phyloP scores from a whole-genome alignment of 2,888 invertebrate genomes.

The Graphium colonna region DNA sequence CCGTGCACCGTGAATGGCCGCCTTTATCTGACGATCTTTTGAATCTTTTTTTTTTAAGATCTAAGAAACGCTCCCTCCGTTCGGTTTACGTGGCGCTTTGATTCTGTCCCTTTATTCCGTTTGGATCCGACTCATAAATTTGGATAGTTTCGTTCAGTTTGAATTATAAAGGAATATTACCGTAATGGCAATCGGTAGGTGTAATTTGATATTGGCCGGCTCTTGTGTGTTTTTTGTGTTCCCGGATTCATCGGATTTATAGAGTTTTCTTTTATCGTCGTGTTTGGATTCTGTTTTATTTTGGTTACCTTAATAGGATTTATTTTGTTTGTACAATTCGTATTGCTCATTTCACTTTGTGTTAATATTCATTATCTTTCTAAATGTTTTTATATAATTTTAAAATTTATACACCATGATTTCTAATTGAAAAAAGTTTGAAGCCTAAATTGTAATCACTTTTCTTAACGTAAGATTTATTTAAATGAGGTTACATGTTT shows the following conservation, averaged over 20 bases:
- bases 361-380: not conserved
- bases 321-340: not conserved
- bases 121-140: constrained; percentile 72
- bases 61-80: constrained; percentile 55
- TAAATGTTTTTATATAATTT: not conserved
- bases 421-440: too few species aligned
- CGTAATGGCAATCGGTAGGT: constrained; percentile 76
- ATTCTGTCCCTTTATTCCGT: constrained; percentile 73
- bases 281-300: constrained; percentile 1
- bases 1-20: constrained; percentile 63
- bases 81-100: constrained; percentile 70
- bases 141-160: constrained; percentile 71
- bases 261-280: constrained; percentile 40
- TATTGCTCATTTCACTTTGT: not conserved
- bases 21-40: constrained; percentile 69
- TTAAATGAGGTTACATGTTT: too few species aligned
- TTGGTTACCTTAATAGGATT: not conserved
- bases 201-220: constrained; percentile 70
- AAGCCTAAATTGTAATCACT: too few species aligned
- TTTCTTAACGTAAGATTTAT: too few species aligned
- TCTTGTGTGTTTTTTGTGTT: constrained; percentile 53
- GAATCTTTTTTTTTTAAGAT: constrained; percentile 42
- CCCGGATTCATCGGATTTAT: constrained; percentile 54
- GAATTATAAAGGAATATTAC: constrained; percentile 75
- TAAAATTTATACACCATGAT: too few species aligned